Base-by-base conservation (phyloP, 2,113 vertebrate genomes). In the Bungarus multicinctus region DNA sequence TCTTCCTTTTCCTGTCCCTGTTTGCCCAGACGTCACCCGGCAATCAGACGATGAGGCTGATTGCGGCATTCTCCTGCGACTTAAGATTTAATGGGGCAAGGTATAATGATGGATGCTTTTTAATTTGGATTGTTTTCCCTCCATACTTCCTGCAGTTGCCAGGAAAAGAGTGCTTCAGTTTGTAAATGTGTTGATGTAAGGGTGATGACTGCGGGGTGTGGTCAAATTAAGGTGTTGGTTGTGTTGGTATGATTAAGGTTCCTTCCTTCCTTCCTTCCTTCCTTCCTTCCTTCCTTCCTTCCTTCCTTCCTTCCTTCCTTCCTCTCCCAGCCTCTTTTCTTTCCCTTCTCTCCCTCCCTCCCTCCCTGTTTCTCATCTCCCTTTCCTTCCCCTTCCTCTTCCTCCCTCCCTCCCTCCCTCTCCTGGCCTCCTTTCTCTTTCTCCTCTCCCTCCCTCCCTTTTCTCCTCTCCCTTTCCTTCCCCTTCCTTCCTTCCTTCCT, bases 61-160 rank as follows among this genome's bases (percentile, higher is more conserved):
- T 9, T 1, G 20, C 2, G 53, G 30, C 53, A 9, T 8, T 4
- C 52, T 8, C 7, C 5, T 9, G 14, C 1, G 0, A 91, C 5
- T 54, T 96, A 96, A 96, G 96, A 94, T 96, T 97, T 97, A 96
- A 97, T 97, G 93, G 95, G 89, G 92, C 91, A 91, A 96, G 96
- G 96, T 96, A 97, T 97, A 97, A 96, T 1, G 52, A 94, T 47
- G 90, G 94, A 96, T 96, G 93, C 93, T 94, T 97, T 88, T 97
- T 96, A 96, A 95, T 96, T 97, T 97, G 96, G 95, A 92, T 96
- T 4, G 27, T 96, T 97, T 95, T 94, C n/a, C 89, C 94, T 92
- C 0, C 0, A 94, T 10, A 91, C 93, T 94, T 95, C 93, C 74
- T 92, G 93, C 93, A 93, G 93, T 93, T 93, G 96, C 94, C 93